Evolutionary conservation across 2,113 vertebrate genomes (phyloP), one percentile per base, ranked within the genome.

Genomic region (Gymnobelideus leadbeateri): DNA sequence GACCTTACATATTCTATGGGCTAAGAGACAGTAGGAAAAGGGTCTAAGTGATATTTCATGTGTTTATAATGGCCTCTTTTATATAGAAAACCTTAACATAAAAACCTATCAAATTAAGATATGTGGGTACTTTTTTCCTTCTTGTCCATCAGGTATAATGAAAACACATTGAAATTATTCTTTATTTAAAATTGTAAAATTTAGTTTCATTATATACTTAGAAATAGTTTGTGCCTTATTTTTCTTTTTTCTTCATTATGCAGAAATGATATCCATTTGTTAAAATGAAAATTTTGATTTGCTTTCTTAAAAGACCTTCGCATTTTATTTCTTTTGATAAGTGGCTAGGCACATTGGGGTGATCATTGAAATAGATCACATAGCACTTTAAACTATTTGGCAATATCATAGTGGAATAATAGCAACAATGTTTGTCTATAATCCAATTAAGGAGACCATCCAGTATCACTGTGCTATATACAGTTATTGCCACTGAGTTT

Each of bases 301-400:
- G 94, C 95, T 96, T 97, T 90, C 28, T 92, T 96, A 92, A 94
- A 96, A 97, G 57, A 10, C 49, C 8, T 94, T 94, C 57, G 4
- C 37, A 49, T 26, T 96, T 94, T 95, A 68, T 91, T 94, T 84
- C 95, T 95, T 57, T 92, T 96, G 89, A 49, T 68, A 94, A 95
- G 50, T 92, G 57, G 53, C 51, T 92, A 93, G 51, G 46, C n/a
- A 91, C n/a, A 95, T 47, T 91, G n/a, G 95, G 95, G 9, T 94
- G 51, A 95, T 95, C 51, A 91, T 96, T 96, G 94, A 96, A 98
- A 95, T 94, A 28, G 50, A 97, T 94, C 55, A 92, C 55, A 95
- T 97, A 96, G 93, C 55, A 96, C 89, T 97, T 57, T 93, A 95
- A 94, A 94, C 24, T 93, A 95, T 92, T 96, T 94, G 26, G 23